Evolutionary conservation across 2,888 invertebrate genomes (phyloP), one percentile per base, ranked within the genome.

Genomic region (Lasioglossum leucozonium): DNA sequence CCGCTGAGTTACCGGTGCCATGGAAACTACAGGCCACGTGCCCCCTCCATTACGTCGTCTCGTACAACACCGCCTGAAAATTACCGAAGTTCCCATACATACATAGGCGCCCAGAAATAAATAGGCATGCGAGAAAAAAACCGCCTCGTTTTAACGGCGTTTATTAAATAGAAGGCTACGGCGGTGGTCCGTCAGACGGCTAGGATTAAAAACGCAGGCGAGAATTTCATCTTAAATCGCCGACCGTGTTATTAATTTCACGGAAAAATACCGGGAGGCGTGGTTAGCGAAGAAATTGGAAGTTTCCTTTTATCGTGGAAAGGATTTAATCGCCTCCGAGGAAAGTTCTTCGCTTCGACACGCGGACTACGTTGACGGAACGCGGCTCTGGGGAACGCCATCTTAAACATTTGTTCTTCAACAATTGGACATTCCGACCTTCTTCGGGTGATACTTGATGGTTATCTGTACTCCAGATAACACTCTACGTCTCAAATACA

Each of bases 61-160:
- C n/a, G n/a, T n/a, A n/a, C n/a, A n/a, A n/a, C n/a, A n/a, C n/a
- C n/a, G n/a, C n/a, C n/a, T 62, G 37, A 34, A 79, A 84, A 89
- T 76, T 65, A 72, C 55, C 72, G 40, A 79, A 76, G 71, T 74
- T 89, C 77, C 74, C 81, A 81, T 83, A 79, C 76, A n/a, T n/a
- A n/a, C n/a, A n/a, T n/a, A n/a, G 74, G 55, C 6, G 16, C 6
- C 62, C 62, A 16, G 30, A n/a, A n/a, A 62, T 26, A 62, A 62
- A 74, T 79, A 78, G 73, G 73, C 47, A 26, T 22, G n/a, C 73
- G 13, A 11, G 16, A n/a, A 34, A 10, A n/a, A 34, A 10, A 22
- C 22, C 34, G 37, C n/a, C 69, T 26, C 62, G 62, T 62, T 44
- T 73, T 42, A 16, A 26, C n/a, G 42, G 13, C 55, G 65, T 82